Percentiles rank a stretch among this genome's conserved stretches.
Conservation (phyloP, 2,113 vertebrate species). For the Redunca redunca region DNA sequence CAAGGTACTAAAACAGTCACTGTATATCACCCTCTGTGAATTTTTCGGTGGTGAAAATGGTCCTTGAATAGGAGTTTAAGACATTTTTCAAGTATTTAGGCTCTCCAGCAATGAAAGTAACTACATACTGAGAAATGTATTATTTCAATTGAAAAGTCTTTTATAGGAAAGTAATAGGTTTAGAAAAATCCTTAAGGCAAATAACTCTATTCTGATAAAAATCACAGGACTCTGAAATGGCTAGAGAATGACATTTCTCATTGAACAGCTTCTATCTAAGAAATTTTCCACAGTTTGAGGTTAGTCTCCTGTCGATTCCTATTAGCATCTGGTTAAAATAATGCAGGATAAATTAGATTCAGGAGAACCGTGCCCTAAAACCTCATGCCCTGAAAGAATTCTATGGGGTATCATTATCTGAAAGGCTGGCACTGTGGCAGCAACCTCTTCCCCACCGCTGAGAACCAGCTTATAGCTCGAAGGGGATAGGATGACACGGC, state of each 20-base stretch:
- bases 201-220: slow-evolving; percentile 39
- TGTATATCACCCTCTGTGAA: neutral
- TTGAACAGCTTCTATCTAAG: neutral
- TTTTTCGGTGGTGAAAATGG: neutral
- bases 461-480: neutral
- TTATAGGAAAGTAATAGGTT: slow-evolving; percentile 24
- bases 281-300: neutral
- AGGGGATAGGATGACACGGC: fast-evolving
- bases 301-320: neutral
- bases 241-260: neutral
- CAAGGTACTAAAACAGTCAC: neutral
- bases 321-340: neutral
- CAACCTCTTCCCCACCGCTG: fast-evolving
- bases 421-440: neutral
- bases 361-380: neutral
- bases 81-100: slow-evolving; percentile 14
- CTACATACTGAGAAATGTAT: neutral
- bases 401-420: neutral
- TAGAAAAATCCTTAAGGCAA: slow-evolving; percentile 46
- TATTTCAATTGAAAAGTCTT: slow-evolving; percentile 8
- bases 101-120: slow-evolving; percentile 37
- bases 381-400: neutral
- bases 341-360: neutral
- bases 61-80: slow-evolving; percentile 9
- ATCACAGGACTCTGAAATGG: neutral